These are phyloP conservation scores for Ips typographus DNA, from an alignment of 1,140 invertebrate genomes.

Conservation along the genomic window DNA sequence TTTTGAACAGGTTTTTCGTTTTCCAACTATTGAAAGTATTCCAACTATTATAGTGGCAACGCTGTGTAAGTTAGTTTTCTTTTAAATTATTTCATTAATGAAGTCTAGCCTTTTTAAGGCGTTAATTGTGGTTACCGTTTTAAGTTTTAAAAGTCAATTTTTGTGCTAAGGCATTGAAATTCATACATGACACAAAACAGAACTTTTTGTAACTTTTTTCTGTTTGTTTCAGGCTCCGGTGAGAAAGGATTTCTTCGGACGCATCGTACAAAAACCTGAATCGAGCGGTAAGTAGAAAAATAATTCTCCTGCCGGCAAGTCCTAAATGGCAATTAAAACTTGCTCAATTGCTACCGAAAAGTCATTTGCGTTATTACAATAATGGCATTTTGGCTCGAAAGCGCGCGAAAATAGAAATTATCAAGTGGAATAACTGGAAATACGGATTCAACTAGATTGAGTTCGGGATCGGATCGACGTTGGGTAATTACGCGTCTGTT, in stretches of 20 bases:
- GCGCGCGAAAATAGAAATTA: constrained; percentile 35
- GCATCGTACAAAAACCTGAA: constrained; percentile 39
- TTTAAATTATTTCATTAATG: too few relatives aligned
- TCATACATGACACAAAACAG: too few relatives aligned
- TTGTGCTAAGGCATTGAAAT: too few relatives aligned
- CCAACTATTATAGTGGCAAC: too few relatives aligned
- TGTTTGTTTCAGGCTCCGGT: constrained; percentile 58
- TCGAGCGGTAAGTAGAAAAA: constrained; percentile 21
- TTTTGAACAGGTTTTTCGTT: not conserved
- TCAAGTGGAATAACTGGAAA: constrained; percentile 23
- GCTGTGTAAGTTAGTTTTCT: too few relatives aligned
- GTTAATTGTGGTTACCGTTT: too few relatives aligned
- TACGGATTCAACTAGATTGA: constrained; percentile 20
- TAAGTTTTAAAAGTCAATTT: too few relatives aligned
- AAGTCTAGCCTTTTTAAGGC: too few relatives aligned
- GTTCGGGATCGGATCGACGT: constrained; percentile 26
- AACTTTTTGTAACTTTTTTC: too few relatives aligned
- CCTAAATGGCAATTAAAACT: constrained; percentile 6
- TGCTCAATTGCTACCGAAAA: constrained; percentile 1
- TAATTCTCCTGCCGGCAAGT: too few relatives aligned
- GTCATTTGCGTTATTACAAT: constrained; percentile 7
- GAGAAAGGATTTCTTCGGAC: constrained; percentile 72
- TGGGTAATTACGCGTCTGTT: constrained; percentile 41
- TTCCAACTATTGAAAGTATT: too few relatives aligned
- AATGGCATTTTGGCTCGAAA: constrained; percentile 20